Evolutionary conservation across 2,888 invertebrate species (phyloP).

Genomic region (Pycnomerus fuliginosus): DNA sequence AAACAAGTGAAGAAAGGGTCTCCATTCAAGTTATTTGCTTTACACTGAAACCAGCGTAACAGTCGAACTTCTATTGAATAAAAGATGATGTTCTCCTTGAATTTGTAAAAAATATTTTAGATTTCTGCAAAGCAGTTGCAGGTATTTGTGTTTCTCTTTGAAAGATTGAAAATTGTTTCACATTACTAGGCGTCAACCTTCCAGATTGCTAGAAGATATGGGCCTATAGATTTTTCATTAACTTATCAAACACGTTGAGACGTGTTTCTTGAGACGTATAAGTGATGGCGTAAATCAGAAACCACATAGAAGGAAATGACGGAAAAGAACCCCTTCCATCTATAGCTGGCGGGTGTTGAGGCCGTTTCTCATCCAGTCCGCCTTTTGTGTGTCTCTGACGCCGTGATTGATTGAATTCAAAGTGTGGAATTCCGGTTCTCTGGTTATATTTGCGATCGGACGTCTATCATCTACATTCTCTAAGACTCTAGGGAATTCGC

Average conservation of each 20-base stretch:
- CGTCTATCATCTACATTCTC: conserved; percentile 28
- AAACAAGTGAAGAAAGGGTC: too few relatives aligned
- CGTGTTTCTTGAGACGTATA: neutral
- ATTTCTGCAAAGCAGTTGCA: too few relatives aligned
- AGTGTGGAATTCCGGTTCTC: conserved; percentile 24
- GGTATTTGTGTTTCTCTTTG: too few relatives aligned
- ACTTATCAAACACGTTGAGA: conserved; percentile 2
- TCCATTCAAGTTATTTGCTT: too few relatives aligned
- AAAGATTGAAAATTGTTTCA: too few relatives aligned
- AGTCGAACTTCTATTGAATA: too few relatives aligned
- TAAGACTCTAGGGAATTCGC: conserved; percentile 14
- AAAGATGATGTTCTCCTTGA: too few relatives aligned
- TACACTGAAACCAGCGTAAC: too few relatives aligned
- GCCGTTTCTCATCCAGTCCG: conserved; percentile 24
- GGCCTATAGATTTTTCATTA: conserved; percentile 3
- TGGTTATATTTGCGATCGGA: conserved; percentile 24
- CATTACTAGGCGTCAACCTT: too few relatives aligned
- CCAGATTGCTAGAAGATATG: too few relatives aligned
- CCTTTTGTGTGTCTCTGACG: conserved; percentile 30
- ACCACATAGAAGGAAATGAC: conserved; percentile 1
- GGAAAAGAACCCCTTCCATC: conserved; percentile 2
- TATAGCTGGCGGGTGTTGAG: neutral
- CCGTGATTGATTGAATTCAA: conserved; percentile 30
- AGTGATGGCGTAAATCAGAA: conserved; percentile 7
- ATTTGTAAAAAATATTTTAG: too few relatives aligned